Conservation (phyloP, 2,113 vertebrate genomes). For the Rhadina sibilatrix region DNA sequence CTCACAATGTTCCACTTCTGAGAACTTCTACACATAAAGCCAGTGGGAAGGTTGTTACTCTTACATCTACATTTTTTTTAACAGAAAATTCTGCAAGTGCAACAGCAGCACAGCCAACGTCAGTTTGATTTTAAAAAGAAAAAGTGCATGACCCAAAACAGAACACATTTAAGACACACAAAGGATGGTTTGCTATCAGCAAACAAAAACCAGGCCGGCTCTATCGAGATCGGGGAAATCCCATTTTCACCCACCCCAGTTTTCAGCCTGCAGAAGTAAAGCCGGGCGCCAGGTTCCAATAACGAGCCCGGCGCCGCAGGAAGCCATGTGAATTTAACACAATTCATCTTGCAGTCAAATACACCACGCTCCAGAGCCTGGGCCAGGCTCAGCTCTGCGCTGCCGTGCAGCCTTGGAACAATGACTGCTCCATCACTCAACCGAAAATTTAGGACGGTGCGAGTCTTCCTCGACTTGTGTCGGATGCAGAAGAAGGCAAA, state of each 20-base stretch:
- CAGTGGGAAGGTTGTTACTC: conserved; percentile 24
- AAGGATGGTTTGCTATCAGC: conserved; percentile 12
- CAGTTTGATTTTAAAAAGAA: conserved; percentile 47
- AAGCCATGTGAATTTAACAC: conserved; percentile 15
- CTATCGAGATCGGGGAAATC: conserved; percentile 4
- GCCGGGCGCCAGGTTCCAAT: background rate
- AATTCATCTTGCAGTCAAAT: conserved; percentile 24
- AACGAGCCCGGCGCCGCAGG: background rate
- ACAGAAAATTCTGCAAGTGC: conserved; percentile 40
- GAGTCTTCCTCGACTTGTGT: background rate
- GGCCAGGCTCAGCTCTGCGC: background rate
- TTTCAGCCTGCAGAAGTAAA: conserved; percentile 11
- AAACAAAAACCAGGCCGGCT: background rate
- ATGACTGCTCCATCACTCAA: conserved; percentile 41
- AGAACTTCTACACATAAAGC: background rate
- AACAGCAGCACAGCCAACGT: conserved; percentile 20
- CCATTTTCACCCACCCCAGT: conserved; percentile 35
- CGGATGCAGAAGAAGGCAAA: background rate
- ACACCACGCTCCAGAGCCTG: conserved; percentile 9
- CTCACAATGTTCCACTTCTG: background rate
- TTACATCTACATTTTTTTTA: conserved; percentile 40
- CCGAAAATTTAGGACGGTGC: background rate
- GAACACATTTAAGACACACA: conserved; percentile 44
- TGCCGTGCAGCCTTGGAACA: background rate
- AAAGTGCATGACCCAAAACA: conserved; percentile 13